Conservation (phyloP, 2,113 vertebrate genomes). For the Cryptomyrus ogoouensis region DNA sequence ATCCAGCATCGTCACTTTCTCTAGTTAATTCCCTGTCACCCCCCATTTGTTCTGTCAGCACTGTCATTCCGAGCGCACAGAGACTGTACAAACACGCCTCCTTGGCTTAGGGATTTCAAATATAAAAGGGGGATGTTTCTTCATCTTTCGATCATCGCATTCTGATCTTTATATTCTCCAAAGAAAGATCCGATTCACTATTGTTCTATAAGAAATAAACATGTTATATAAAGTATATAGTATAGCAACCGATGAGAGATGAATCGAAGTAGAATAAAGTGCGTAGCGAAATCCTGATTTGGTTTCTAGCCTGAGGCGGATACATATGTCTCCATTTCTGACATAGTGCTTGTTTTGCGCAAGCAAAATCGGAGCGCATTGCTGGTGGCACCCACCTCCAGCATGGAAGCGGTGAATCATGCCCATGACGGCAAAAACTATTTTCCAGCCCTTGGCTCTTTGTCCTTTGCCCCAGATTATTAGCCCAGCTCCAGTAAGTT, state of each 20-base stretch:
- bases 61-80: background rate
- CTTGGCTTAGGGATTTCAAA: background rate
- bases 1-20: background rate
- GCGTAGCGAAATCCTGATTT: background rate
- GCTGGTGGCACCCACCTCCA: too few species aligned
- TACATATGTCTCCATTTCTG: background rate
- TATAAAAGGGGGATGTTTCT: background rate
- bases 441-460: background rate
- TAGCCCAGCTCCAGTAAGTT: background rate
- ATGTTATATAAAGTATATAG: background rate
- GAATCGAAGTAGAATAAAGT: background rate
- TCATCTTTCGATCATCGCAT: background rate
- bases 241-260: background rate
- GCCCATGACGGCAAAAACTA: background rate
- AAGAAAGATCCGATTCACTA: background rate
- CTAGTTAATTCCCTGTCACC: background rate
- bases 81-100: background rate
- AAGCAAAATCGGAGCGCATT: background rate
- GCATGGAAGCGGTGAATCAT: background rate
- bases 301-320: background rate
- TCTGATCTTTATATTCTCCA: background rate
- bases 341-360: background rate
- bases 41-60: background rate
- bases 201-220: background rate
- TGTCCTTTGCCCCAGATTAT: background rate